These are phyloP conservation scores for Drosophila pseudoananassae DNA, from an alignment of 1,140 invertebrate genomes.

Conservation along the genomic window DNA sequence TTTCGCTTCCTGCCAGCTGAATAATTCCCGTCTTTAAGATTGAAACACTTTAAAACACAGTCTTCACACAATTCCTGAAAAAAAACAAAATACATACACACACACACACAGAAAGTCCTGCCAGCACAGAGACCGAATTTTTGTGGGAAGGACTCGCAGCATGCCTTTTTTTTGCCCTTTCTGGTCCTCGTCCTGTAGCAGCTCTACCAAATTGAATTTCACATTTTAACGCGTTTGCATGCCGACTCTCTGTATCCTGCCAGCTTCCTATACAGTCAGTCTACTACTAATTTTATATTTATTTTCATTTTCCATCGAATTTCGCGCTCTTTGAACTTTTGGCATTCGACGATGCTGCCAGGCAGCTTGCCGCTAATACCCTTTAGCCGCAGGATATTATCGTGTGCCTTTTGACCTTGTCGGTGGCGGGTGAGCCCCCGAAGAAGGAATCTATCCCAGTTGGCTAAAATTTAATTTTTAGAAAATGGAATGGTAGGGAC, in stretches of 20 bases:
- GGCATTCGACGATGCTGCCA: conserved; percentile 23
- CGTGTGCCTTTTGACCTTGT: conserved; percentile 9
- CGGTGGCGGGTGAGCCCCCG: background rate
- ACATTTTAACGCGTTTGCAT: conserved; percentile 73
- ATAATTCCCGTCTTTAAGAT: conserved; percentile 27
- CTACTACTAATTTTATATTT: conserved; percentile 67
- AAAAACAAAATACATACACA: conserved; percentile 10
- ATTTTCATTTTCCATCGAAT: conserved; percentile 59
- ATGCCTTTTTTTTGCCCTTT: conserved; percentile 35
- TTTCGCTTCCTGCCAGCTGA: background rate
- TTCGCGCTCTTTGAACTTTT: conserved; percentile 59
- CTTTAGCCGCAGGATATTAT: conserved; percentile 36
- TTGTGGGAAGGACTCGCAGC: conserved; percentile 29
- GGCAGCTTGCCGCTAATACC: conserved; percentile 22
- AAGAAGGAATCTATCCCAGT: background rate
- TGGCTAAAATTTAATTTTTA: conserved; percentile 1
- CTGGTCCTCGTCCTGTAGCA: conserved; percentile 4
- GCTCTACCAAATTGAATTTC: conserved; percentile 50
- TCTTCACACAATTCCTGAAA: conserved; percentile 18
- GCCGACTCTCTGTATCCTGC: conserved; percentile 26
- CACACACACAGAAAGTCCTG: background rate
- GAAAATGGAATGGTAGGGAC: background rate
- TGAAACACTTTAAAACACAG: conserved; percentile 26
- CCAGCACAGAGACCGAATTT: conserved; percentile 35
- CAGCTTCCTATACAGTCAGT: conserved; percentile 20